Percentiles rank a stretch among this genome's conserved stretches.
These are phyloP conservation scores for Orthosia incerta DNA, from an alignment of 2,888 invertebrate species.

Conservation along the genomic window DNA sequence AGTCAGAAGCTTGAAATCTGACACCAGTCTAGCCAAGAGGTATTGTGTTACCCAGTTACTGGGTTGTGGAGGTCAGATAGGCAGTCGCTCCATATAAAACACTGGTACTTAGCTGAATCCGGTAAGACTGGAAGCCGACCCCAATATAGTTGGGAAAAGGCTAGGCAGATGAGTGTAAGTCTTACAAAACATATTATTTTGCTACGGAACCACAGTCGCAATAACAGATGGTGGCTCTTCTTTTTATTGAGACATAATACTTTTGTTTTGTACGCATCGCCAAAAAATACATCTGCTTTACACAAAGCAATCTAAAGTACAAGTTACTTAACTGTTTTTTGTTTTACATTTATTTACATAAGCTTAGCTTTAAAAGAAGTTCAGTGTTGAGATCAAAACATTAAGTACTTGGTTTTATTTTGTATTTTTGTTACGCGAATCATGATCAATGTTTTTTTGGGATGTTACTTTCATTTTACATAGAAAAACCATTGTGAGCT, in stretches of 20 bases:
- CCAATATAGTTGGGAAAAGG: too few relatives aligned
- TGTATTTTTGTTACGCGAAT: conserved; percentile 17
- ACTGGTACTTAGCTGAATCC: too few relatives aligned
- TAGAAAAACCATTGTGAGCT: too few relatives aligned
- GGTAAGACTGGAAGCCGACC: too few relatives aligned
- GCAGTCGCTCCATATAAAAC: too few relatives aligned
- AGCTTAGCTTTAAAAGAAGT: conserved; percentile 46
- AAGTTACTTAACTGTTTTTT: conserved; percentile 53
- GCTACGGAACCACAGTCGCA: background rate
- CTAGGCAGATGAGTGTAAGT: too few relatives aligned
- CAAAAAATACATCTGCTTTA: conserved; percentile 32
- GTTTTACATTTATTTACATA: conserved; percentile 58
- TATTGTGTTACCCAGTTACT: too few relatives aligned
- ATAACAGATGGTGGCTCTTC: background rate
- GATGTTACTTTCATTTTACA: background rate
- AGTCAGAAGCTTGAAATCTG: too few relatives aligned
- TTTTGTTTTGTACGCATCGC: conserved; percentile 20
- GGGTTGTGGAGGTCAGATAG: too few relatives aligned
- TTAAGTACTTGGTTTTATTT: conserved; percentile 22
- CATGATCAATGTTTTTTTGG: background rate
- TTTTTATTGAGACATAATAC: conserved; percentile 8
- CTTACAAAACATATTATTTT: background rate
- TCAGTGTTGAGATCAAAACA: conserved; percentile 50
- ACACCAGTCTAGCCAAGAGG: too few relatives aligned
- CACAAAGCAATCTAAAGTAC: conserved; percentile 49